Evolutionary conservation across 2,888 invertebrate genomes (phyloP), one percentile per base, ranked within the genome.

Genomic region (Troides oblongomaculatus): DNA sequence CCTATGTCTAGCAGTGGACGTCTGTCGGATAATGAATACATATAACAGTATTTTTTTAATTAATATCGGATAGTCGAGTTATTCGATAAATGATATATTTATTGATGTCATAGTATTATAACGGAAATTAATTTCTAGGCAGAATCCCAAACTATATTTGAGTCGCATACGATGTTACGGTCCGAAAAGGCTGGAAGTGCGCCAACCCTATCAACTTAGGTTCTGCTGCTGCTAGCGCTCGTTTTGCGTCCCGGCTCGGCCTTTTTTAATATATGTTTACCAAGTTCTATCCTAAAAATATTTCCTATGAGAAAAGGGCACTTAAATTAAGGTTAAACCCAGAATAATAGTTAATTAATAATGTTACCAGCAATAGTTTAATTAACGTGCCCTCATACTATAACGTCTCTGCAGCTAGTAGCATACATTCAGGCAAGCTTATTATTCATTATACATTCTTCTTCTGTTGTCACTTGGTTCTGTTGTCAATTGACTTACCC

Each of bases 201-300:
- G 50, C 60, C 66, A 66, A 60, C 66, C 60, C 60, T 66, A 66
- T 60, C 60, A 50, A 60, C 60, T n/a, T 50, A 66, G 50, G 60
- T 50, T 60, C 10, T 53, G 66, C 50, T 50, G 65, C 58, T 46
- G 65, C 65, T 46, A 59, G 59, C 66, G 23, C 50, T 60, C 30
- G 17, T 66, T 60, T 60, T 36, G 58, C 66, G 50, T 66, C 50
- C 14, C 46, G 46, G 30, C 8, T 66, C 60, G 21, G 36, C 14
- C 50, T 66, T 60, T 60, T 60, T 60, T 60, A 58, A 58, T 23
- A 10, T 23, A 25, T 58, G 57, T 58, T 58, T 23, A 12, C 57
- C 57, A 58, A 58, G 57, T 58, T 23, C 57, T 14, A 23, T 23
- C 57, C 57, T 23, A 58, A 58, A 58, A 58, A 12, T 14, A 23